phyloP scores from a whole-genome alignment of 2,888 invertebrate genomes.

The Lycocerus yunnanus region DNA sequence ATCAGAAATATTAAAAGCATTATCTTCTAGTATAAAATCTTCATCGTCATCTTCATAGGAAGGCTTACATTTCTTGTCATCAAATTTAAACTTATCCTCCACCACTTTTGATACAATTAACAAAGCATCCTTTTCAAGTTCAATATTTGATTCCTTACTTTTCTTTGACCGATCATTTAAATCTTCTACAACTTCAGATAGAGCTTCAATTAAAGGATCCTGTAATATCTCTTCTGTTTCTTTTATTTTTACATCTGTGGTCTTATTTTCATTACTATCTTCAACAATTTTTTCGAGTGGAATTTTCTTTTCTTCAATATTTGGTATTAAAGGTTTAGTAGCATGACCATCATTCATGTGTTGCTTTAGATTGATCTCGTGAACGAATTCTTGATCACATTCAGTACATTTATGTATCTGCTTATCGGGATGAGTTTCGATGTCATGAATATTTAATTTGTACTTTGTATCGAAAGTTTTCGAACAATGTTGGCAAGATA shows the following conservation, averaged over 20 bases:
- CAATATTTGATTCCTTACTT: neutral
- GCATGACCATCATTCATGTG: neutral
- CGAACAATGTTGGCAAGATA: conserved; percentile 11
- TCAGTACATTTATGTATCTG: neutral
- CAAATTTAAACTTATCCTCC: neutral
- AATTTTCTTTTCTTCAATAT: neutral
- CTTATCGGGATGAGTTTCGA: conserved; percentile 6
- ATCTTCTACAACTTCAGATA: neutral
- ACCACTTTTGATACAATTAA: neutral
- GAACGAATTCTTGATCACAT: neutral
- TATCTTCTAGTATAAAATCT: neutral
- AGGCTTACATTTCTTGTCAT: neutral
- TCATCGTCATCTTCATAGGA: neutral
- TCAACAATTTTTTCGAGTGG: neutral
- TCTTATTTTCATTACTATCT: neutral
- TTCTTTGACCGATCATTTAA: neutral
- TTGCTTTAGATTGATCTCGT: neutral
- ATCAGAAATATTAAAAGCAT: neutral
- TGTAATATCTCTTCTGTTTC: neutral
- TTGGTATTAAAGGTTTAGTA: neutral
- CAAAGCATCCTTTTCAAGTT: neutral
- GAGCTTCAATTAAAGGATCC: neutral
- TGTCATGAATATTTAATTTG: conserved; percentile 12
- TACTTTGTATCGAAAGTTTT: conserved; percentile 7
- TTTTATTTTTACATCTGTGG: neutral